Evolutionary conservation across 2,113 vertebrate genomes (phyloP), one percentile per base, ranked within the genome.

Genomic region (Eulemur macaco): DNA sequence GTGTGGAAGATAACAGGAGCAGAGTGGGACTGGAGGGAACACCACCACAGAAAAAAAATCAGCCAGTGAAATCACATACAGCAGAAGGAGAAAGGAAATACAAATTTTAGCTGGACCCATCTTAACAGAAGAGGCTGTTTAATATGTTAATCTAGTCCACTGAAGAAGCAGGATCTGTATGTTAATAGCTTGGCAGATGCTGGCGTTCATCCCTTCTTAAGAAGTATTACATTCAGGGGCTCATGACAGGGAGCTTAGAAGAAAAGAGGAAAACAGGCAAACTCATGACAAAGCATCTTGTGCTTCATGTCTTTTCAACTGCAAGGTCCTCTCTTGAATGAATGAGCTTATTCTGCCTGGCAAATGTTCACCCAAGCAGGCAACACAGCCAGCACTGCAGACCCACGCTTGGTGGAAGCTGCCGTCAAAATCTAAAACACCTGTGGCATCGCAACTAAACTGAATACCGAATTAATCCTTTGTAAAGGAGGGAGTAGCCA

Each of bases 381-480:
- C 69, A 96, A 60, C 64, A 95, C 66, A 96, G 78, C 50, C 47
- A 42, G 96, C 12, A 71, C 54, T 89, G 63, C 31, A 87, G 58
- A 60, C 66, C 84, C 85, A 66, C 2, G 1, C 54, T 91, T 91
- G 42, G 9, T 31, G 80, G 58, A 1, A 27, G 91, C 14, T 52
- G 81, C 69, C 37, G 0, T 80, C 76, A 76, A 82, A 11, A 90
- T n/a, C 34, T 45, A 31, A 92, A 96, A 37, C 54, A 91, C 1
- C 83, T 95, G 69, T 69, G 85, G 34, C 17, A 54, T 9, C 0
- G 3, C 39, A 56, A 90, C 52, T 37, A 6, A 42, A 31, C 2
- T 86, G 90, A 95, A 86, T 94, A 95, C 83, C 56, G 90, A 96
- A 96, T 73, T 39, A 95, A n/a, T 76, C 21, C 29, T 68, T 47